A percentile compares a stretch with the other conserved stretches of the same genome.
These are phyloP conservation scores for Xerus inauris DNA, from an alignment of 2,113 vertebrate genomes.

Conservation along the genomic window DNA sequence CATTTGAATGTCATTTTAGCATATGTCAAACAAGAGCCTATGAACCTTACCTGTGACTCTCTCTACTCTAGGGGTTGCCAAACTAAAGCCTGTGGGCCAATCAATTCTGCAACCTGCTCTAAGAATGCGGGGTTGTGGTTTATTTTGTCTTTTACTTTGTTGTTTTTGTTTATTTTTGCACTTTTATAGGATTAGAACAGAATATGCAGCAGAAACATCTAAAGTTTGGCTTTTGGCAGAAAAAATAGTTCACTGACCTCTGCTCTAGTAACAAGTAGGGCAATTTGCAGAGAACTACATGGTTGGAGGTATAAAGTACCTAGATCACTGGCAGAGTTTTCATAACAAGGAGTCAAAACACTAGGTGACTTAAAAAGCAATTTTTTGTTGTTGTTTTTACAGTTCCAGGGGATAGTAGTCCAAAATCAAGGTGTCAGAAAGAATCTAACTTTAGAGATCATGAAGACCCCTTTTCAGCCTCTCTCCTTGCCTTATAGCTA, in stretches of 20 bases:
- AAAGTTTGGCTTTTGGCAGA: neutral
- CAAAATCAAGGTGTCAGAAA: neutral
- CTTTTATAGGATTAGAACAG: neutral
- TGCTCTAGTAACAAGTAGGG: neutral
- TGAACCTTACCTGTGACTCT: neutral
- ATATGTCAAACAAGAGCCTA: neutral
- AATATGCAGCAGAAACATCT: neutral
- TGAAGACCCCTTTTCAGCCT: neutral
- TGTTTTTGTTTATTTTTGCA: neutral
- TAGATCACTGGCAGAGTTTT: neutral
- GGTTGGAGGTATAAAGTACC: neutral
- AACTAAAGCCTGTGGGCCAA: neutral
- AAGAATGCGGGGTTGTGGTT: neutral
- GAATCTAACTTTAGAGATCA: neutral
- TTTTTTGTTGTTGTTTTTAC: neutral
- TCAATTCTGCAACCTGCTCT: rapidly evolving
- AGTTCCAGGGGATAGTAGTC: neutral
- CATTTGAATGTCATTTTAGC: neutral
- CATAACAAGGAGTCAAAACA: neutral
- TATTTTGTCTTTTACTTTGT: too few relatives aligned
- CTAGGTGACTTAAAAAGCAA: neutral
- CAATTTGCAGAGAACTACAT: neutral
- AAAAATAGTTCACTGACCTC: neutral
- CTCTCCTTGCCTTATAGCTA: neutral
- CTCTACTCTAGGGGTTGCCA: neutral